Conservation (phyloP, 2,113 vertebrate genomes). For the Plecotus auritus region DNA sequence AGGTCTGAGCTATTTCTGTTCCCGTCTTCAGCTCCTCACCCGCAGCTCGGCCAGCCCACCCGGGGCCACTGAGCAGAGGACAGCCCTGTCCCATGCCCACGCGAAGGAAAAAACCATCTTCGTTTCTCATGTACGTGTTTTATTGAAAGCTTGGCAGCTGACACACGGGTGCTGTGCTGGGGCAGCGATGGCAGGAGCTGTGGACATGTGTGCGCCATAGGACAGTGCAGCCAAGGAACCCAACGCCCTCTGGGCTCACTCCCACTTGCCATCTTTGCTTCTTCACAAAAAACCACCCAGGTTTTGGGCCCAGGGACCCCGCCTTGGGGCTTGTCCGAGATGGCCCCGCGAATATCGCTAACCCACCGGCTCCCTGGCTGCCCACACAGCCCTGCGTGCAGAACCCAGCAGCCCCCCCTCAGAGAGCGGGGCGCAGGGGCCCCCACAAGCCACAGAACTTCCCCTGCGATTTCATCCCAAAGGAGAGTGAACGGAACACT, state of each 20-base stretch:
- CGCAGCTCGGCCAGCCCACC: conserved; percentile 67
- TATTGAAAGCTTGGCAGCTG: conserved; percentile 59
- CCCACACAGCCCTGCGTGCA: conserved; percentile 41
- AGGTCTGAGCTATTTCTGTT: conserved; percentile 64
- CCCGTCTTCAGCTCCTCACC: conserved; percentile 62
- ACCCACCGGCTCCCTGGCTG: conserved; percentile 43
- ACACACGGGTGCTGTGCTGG: conserved; percentile 55
- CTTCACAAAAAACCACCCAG: background rate
- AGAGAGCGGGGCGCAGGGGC: conserved; percentile 21
- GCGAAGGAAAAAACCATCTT: conserved; percentile 77
- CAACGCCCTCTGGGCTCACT: conserved; percentile 27
- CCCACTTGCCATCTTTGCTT: background rate
- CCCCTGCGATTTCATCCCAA: conserved; percentile 65
- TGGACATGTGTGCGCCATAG: background rate
- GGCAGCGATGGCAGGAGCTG: background rate
- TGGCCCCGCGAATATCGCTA: conserved; percentile 56
- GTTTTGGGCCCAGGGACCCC: background rate
- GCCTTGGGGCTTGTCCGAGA: conserved; percentile 52
- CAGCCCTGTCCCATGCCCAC: conserved; percentile 49
- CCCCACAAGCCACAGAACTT: conserved; percentile 70
- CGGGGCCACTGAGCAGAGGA: conserved; percentile 50
- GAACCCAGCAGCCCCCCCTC: conserved; percentile 57
- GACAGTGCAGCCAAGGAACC: conserved; percentile 49
- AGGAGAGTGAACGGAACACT: conserved; percentile 62
- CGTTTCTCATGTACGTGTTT: conserved; percentile 69